phyloP scores from a whole-genome alignment of 2,797 vertebrate genomes.

The Erithacus rubecula region DNA sequence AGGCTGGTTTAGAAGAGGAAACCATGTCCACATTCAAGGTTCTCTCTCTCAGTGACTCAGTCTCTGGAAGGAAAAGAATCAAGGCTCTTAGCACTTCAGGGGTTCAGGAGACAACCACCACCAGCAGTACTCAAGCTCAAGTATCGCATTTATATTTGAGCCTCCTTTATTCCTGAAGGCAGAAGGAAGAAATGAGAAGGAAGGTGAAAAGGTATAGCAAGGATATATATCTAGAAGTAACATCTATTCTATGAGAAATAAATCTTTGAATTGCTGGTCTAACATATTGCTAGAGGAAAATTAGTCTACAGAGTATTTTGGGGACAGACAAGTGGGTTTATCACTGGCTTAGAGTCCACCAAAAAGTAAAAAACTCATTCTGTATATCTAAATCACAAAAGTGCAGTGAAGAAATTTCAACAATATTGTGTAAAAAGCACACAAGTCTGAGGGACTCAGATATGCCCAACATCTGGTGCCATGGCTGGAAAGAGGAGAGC shows the following conservation, averaged over 20 bases:
- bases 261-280: background rate
- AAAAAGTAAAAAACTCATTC: background rate
- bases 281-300: background rate
- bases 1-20: background rate
- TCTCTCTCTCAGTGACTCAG: background rate
- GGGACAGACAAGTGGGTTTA: background rate
- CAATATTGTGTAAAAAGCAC: rapidly evolving
- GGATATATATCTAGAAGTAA: background rate
- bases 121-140: background rate
- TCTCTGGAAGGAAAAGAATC: background rate
- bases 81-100: background rate
- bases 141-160: rapidly evolving
- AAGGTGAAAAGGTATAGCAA: background rate
- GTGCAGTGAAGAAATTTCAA: background rate
- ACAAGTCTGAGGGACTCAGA: background rate
- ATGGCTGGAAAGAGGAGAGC: background rate
- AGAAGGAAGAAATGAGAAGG: background rate
- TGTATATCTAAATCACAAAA: background rate
- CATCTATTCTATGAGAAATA: background rate
- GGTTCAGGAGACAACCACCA: background rate
- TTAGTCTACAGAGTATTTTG: background rate
- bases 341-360: background rate
- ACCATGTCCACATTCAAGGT: background rate
- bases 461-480: background rate
- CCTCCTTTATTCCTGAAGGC: background rate